A percentile compares a stretch with the other conserved stretches of the same genome.
Evolutionary conservation across 2,888 invertebrate species (phyloP).

Genomic region (Nomada fucata): DNA sequence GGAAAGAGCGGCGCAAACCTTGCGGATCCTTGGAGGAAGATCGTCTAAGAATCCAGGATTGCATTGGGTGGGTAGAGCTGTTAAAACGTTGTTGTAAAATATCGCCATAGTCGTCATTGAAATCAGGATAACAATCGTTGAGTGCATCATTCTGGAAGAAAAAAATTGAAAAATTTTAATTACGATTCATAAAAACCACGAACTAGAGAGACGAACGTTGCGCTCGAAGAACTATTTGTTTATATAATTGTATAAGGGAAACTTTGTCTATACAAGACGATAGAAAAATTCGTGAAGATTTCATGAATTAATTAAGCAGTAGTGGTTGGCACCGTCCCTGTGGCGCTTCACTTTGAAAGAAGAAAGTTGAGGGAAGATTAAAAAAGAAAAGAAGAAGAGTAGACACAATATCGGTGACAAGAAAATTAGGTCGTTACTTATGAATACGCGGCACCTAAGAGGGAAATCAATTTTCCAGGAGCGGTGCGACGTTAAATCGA

Average conservation of each 20-base stretch:
- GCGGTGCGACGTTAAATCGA: slow-evolving; percentile 2
- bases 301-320: slow-evolving; percentile 13
- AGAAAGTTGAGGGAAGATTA: neutral
- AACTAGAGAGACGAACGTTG: neutral
- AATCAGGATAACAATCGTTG: slow-evolving; percentile 59
- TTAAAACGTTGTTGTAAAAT: slow-evolving; percentile 80
- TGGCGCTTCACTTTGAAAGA: neutral
- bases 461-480: slow-evolving; percentile 38
- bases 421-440: slow-evolving; percentile 32
- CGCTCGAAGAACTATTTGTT: neutral
- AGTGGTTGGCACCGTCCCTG: too few species aligned
- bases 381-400: neutral
- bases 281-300: neutral
- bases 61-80: slow-evolving; percentile 86
- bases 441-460: neutral
- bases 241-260: neutral
- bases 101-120: slow-evolving; percentile 69
- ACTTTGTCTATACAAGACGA: too few species aligned
- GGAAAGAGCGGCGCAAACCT: slow-evolving; percentile 88
- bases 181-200: neutral
- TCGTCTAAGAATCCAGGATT: slow-evolving; percentile 86
- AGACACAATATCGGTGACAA: neutral
- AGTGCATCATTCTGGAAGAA: slow-evolving; percentile 30
- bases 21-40: slow-evolving; percentile 87
- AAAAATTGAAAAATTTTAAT: neutral